Conservation (phyloP, 2,888 invertebrate genomes). For the Beris chalybata region DNA sequence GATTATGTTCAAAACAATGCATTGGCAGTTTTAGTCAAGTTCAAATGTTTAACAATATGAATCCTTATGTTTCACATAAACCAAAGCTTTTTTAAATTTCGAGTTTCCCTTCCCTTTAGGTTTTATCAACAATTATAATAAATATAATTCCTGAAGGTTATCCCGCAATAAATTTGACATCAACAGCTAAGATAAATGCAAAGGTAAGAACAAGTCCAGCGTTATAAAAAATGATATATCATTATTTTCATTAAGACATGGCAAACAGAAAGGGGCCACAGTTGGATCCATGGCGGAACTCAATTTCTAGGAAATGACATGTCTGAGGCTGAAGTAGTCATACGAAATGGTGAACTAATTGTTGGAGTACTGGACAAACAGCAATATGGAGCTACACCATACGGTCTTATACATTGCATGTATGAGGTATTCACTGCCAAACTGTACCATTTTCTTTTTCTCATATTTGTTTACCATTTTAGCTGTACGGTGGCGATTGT, state of each 20-base stretch:
- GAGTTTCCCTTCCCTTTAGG: conserved; percentile 35
- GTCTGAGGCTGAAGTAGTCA: conserved; percentile 90
- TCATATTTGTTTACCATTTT: conserved; percentile 52
- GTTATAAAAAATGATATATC: conserved; percentile 50
- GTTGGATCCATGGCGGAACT: conserved; percentile 69
- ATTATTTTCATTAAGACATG: conserved; percentile 51
- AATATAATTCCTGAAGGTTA: conserved; percentile 79
- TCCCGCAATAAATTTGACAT: conserved; percentile 67
- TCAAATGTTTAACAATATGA: too few species aligned
- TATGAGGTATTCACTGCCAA: conserved; percentile 66
- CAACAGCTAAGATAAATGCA: conserved; percentile 69
- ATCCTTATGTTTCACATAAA: too few species aligned
- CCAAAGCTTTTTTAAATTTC: too few species aligned
- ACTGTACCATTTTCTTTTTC: background rate
- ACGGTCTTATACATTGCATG: conserved; percentile 91
- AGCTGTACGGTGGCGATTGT: conserved; percentile 86
- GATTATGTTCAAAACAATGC: too few species aligned
- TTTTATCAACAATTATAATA: conserved; percentile 81
- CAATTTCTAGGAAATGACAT: conserved; percentile 66
- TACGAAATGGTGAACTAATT: conserved; percentile 83
- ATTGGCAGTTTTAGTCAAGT: too few species aligned
- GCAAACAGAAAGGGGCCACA: conserved; percentile 59
- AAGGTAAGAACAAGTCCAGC: conserved; percentile 42
- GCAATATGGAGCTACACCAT: conserved; percentile 94
- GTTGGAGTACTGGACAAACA: conserved; percentile 94